A percentile compares a stretch with the other conserved stretches of the same genome.
These are phyloP conservation scores for Lithophane ornitopus DNA, from an alignment of 2,888 invertebrate genomes.

Conservation along the genomic window DNA sequence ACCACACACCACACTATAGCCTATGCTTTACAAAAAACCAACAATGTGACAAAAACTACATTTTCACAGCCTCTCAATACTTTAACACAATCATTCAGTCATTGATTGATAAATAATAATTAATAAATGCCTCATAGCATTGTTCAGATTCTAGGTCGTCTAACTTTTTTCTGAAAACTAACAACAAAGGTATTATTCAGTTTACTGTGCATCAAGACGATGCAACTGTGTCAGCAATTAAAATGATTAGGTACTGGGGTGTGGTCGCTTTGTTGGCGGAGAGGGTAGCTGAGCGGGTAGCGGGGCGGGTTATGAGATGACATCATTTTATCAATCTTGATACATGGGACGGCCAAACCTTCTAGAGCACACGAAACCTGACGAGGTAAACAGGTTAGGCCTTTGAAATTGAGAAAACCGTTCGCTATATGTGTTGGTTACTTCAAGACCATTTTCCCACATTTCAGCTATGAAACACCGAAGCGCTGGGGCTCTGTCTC, in stretches of 20 bases:
- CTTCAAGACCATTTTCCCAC: too few species aligned
- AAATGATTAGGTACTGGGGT: slow-evolving; percentile 81
- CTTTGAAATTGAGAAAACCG: too few species aligned
- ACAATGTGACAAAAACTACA: slow-evolving; percentile 50
- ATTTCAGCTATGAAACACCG: too few species aligned
- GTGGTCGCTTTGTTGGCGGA: slow-evolving; percentile 70
- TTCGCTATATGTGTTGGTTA: too few species aligned
- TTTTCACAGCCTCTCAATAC: slow-evolving; percentile 61
- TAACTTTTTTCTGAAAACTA: slow-evolving; percentile 73
- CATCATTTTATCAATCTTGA: background rate
- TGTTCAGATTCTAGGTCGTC: slow-evolving; percentile 81
- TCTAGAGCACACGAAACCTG: too few species aligned
- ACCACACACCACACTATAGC: slow-evolving; percentile 19
- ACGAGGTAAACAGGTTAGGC: too few species aligned
- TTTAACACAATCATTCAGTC: slow-evolving; percentile 65
- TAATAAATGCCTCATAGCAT: slow-evolving; percentile 78
- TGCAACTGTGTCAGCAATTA: slow-evolving; percentile 88
- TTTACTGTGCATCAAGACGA: slow-evolving; percentile 79
- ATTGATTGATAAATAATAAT: slow-evolving; percentile 64
- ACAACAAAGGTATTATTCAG: slow-evolving; percentile 85
- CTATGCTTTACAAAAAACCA: slow-evolving; percentile 28
- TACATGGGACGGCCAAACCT: too few species aligned
- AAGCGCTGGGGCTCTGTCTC: too few species aligned
- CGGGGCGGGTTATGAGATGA: background rate
- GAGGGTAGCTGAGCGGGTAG: slow-evolving; percentile 54